Percentiles rank a stretch among this genome's conserved stretches.
Evolutionary conservation across 2,797 vertebrate genomes (phyloP).

Genomic region (Etheostoma nigrum): DNA sequence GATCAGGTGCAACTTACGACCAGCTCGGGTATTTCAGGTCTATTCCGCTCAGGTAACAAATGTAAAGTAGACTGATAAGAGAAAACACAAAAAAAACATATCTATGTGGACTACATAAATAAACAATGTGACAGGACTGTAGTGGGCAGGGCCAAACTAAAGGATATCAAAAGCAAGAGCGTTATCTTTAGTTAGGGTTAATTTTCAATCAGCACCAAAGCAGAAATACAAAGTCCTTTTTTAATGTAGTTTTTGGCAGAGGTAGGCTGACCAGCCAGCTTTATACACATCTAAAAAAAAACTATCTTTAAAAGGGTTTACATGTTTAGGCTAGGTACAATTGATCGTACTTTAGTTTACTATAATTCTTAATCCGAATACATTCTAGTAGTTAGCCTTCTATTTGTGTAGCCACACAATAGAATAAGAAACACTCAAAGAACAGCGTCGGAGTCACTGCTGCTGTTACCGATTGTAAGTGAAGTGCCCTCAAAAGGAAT

Average conservation of each 20-base stretch:
- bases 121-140: not conserved
- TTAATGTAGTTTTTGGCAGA: conserved; percentile 22
- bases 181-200: conserved; percentile 45
- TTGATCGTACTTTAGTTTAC: not conserved
- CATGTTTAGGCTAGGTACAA: not conserved
- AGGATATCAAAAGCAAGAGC: conserved; percentile 2
- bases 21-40: not conserved
- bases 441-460: not conserved
- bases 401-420: not conserved
- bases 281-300: not conserved
- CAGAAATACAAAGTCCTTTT: not conserved
- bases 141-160: not conserved
- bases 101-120: not conserved
- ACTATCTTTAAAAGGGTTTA: too few species aligned
- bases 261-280: not conserved
- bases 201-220: conserved; percentile 49
- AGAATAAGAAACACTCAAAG: not conserved
- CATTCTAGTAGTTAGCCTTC: not conserved
- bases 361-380: not conserved
- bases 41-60: not conserved
- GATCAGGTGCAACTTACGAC: not conserved
- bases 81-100: conserved; percentile 3
- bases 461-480: not conserved
- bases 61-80: not conserved
- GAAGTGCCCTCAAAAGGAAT: too few species aligned